phyloP scores from a whole-genome alignment of 2,797 vertebrate genomes.

The Fistularia tabacaria region DNA sequence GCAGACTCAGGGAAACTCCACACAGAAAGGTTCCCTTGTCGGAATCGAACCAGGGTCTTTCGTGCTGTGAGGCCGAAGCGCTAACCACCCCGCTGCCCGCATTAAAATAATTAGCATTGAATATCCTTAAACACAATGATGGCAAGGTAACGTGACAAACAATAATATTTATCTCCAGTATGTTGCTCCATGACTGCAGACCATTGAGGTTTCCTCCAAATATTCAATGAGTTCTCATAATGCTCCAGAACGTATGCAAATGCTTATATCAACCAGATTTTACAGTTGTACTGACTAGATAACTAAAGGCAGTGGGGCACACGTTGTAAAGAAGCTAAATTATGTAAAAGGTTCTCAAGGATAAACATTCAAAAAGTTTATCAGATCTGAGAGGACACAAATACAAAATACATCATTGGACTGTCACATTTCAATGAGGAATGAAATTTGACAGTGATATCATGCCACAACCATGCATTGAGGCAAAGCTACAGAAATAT shows the following conservation, averaged over 20 bases:
- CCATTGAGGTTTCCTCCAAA: constrained; percentile 29
- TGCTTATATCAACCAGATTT: constrained; percentile 52
- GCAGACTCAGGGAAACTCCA: too few species aligned
- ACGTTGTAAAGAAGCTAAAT: constrained; percentile 54
- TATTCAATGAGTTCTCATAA: too few species aligned
- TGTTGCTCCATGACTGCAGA: constrained; percentile 15
- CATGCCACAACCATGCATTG: constrained; percentile 30
- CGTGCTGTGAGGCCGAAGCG: too few species aligned
- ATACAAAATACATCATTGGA: constrained; percentile 66
- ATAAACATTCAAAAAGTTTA: constrained; percentile 58
- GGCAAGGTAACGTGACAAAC: constrained; percentile 20
- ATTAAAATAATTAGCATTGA: neutral
- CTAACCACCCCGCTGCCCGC: too few species aligned
- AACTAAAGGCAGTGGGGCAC: constrained; percentile 61
- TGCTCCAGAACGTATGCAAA: constrained; percentile 26
- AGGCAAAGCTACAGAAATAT: constrained; percentile 13
- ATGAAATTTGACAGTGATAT: constrained; percentile 48
- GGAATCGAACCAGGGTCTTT: too few species aligned
- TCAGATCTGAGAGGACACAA: constrained; percentile 65
- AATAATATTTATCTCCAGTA: constrained; percentile 34
- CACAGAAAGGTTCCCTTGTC: too few species aligned
- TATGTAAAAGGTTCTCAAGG: constrained; percentile 59
- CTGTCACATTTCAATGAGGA: constrained; percentile 58
- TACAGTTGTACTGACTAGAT: constrained; percentile 55
- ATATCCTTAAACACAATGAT: neutral